Evolutionary conservation across 2,888 invertebrate species (phyloP).

Genomic region (Melolontha melolontha): DNA sequence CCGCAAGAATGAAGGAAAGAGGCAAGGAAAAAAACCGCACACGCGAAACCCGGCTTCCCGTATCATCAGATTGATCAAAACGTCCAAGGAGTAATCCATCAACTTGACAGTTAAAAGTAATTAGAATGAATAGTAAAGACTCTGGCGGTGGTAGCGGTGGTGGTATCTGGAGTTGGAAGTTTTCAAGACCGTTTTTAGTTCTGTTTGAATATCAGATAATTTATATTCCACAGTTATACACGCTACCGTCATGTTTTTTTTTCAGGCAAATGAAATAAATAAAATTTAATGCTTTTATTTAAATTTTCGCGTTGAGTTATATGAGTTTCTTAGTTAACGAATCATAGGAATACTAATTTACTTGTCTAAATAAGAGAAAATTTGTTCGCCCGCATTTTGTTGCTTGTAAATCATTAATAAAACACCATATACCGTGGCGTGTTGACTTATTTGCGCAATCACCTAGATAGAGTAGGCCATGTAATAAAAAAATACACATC

Average conservation of each 20-base stretch:
- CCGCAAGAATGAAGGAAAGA: conserved; percentile 16
- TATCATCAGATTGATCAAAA: conserved; percentile 38
- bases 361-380: too few species aligned
- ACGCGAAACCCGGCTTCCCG: conserved; percentile 17
- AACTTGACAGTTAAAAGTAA: conserved; percentile 38
- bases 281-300: conserved; percentile 4
- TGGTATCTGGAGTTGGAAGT: conserved; percentile 20
- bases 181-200: conserved; percentile 28
- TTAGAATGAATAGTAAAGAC: conserved; percentile 41
- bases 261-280: conserved; percentile 6
- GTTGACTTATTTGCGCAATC: too few species aligned
- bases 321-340: too few species aligned
- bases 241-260: conserved; percentile 6
- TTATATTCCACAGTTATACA: conserved; percentile 24
- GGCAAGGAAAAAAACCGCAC: conserved; percentile 11
- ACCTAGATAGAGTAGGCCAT: too few species aligned
- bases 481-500: too few species aligned
- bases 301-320: background rate
- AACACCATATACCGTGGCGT: too few species aligned
- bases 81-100: conserved; percentile 37
- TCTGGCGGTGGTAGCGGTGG: background rate
- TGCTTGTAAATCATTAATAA: too few species aligned
- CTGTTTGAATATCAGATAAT: conserved; percentile 24
- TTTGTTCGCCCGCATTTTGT: too few species aligned
- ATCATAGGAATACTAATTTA: too few species aligned